These are phyloP conservation scores for Gadopsis bispinosus DNA, from an alignment of 2,797 vertebrate genomes.

Conservation along the genomic window DNA sequence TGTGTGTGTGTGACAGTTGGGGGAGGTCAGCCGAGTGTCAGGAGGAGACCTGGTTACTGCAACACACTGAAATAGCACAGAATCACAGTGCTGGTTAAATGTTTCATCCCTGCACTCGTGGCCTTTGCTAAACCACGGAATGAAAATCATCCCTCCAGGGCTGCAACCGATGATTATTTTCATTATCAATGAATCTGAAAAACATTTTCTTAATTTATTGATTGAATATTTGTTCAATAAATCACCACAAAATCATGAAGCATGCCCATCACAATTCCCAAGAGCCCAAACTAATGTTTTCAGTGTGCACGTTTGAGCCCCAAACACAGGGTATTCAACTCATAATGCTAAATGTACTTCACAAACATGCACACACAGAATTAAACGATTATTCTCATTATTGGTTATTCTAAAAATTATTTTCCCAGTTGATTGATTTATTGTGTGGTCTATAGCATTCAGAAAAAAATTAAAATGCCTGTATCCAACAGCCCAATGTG, in stretches of 20 bases:
- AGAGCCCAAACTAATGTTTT: not conserved
- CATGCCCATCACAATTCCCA: not conserved
- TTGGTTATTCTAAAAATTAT: not conserved
- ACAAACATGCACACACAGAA: not conserved
- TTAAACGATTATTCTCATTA: not conserved
- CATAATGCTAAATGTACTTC: not conserved
- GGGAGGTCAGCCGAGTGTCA: conserved; percentile 4
- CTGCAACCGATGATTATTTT: not conserved
- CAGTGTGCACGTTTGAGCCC: not conserved
- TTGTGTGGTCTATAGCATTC: not conserved
- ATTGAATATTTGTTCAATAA: not conserved
- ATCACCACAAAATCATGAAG: not conserved
- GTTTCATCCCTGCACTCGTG: not conserved
- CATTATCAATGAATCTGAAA: not conserved
- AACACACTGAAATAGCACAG: conserved; percentile 7
- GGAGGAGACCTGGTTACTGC: conserved; percentile 17
- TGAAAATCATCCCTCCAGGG: conserved; percentile 38
- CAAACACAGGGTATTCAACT: not conserved
- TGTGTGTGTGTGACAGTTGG: conserved; percentile 13
- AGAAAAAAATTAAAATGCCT: not conserved
- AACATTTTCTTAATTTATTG: not conserved
- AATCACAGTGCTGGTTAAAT: conserved; percentile 3
- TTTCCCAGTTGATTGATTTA: not conserved
- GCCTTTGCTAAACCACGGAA: not conserved
- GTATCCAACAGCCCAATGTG: not conserved